A percentile compares a stretch with the other conserved stretches of the same genome.
Conservation (phyloP, 2,113 vertebrate genomes). For the Capra hircus region DNA sequence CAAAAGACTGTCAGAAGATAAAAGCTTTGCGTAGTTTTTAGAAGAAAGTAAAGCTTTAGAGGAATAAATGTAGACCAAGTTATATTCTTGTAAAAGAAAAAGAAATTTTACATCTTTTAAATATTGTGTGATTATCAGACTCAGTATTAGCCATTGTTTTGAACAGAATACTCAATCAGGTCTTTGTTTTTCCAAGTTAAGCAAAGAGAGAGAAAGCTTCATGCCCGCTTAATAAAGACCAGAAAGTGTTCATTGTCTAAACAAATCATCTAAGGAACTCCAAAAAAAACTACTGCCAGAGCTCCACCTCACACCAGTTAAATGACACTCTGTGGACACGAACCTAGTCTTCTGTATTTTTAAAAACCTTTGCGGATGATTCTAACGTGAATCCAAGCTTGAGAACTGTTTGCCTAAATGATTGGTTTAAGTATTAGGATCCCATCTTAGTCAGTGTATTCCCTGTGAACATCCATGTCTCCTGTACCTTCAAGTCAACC, state of each 20-base stretch:
- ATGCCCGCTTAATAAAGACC: neutral
- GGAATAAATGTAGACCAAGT: neutral
- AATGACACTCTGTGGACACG: neutral
- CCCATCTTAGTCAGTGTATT: neutral
- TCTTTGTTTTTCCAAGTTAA: constrained; percentile 28
- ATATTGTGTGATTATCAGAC: neutral
- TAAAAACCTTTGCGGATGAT: neutral
- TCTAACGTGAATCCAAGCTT: neutral
- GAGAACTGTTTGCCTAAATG: neutral
- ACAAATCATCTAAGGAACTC: neutral
- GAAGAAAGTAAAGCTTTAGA: neutral
- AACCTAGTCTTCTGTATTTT: neutral
- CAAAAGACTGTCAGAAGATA: neutral
- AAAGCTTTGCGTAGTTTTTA: neutral
- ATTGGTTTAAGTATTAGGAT: too few relatives aligned
- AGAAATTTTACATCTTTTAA: neutral
- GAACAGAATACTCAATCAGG: neutral
- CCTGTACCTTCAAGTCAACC: neutral
- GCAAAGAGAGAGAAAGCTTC: constrained; percentile 7
- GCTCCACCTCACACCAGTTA: neutral
- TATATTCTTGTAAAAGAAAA: neutral
- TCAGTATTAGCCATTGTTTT: neutral
- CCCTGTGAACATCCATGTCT: neutral
- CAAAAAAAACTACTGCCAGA: neutral
- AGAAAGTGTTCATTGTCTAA: neutral